phyloP scores from a whole-genome alignment of 2,797 vertebrate genomes.

The Lacerta bilineata region DNA sequence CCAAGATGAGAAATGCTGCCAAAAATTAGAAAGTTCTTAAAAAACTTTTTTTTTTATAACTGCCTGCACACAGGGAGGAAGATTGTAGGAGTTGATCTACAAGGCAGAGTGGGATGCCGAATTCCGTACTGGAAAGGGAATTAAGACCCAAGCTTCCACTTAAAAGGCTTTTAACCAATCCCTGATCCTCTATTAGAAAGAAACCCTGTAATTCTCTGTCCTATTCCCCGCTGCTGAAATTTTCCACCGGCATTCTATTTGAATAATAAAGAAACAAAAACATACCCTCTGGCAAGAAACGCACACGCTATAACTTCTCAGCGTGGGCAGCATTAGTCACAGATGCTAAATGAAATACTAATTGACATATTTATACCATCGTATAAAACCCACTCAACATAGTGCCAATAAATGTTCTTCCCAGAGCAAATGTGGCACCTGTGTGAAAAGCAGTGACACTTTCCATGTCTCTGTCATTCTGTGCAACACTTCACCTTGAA shows the following conservation, averaged over 20 bases:
- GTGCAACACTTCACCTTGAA: constrained; percentile 7
- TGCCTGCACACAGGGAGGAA: constrained; percentile 20
- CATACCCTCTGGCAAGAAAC: constrained; percentile 62
- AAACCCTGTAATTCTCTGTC: constrained; percentile 60
- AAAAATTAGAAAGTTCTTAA: background rate
- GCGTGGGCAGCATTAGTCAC: constrained; percentile 72
- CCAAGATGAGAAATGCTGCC: background rate
- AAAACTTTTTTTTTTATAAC: constrained; percentile 28
- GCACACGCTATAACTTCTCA: constrained; percentile 58
- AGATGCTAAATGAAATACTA: constrained; percentile 63
- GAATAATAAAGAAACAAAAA: constrained; percentile 63
- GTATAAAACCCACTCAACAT: constrained; percentile 53
- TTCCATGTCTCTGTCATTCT: background rate
- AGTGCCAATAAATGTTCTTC: constrained; percentile 40
- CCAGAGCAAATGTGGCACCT: constrained; percentile 50
- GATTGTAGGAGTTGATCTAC: constrained; percentile 53
- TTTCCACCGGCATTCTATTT: constrained; percentile 40
- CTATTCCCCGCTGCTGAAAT: constrained; percentile 52
- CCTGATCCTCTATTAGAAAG: constrained; percentile 44
- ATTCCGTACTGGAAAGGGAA: constrained; percentile 52
- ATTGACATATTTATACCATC: constrained; percentile 60
- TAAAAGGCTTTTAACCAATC: constrained; percentile 49
- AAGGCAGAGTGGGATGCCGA: constrained; percentile 48
- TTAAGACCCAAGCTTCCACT: constrained; percentile 50
- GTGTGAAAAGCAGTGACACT: constrained; percentile 12